A percentile compares a stretch with the other conserved stretches of the same genome.
Conservation (phyloP, 2,113 vertebrate species). For the Podocnemis expansa region DNA sequence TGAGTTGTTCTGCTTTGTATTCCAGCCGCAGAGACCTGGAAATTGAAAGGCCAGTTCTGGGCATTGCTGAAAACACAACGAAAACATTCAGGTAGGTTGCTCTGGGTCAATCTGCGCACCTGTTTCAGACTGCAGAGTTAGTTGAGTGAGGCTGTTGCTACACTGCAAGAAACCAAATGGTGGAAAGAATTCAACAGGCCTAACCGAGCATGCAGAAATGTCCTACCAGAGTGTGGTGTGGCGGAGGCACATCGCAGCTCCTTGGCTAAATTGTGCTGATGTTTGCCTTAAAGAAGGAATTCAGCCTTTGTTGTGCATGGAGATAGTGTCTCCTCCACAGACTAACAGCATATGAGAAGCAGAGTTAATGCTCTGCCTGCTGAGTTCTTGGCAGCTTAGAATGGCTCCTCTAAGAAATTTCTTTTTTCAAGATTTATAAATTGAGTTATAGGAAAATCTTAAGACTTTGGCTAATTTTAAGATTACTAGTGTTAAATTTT, state of each 20-base stretch:
- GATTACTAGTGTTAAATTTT: background rate
- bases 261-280: background rate
- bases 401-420: background rate
- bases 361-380: background rate
- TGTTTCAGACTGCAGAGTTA: background rate
- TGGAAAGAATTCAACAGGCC: background rate
- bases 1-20: conserved; percentile 39
- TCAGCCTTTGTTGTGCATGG: background rate
- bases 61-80: conserved; percentile 84
- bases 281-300: background rate
- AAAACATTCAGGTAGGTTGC: conserved; percentile 91
- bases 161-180: background rate
- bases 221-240: background rate
- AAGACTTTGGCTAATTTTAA: background rate
- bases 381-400: background rate
- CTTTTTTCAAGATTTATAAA: background rate
- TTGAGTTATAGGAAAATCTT: background rate
- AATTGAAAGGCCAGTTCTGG: conserved; percentile 89
- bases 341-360: background rate
- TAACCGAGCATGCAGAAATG: background rate
- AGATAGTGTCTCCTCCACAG: background rate
- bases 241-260: background rate
- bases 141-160: background rate
- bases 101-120: background rate
- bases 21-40: conserved; percentile 92